Conservation (phyloP, 1,140 invertebrate genomes). For the Druon quercuslanigerum region DNA sequence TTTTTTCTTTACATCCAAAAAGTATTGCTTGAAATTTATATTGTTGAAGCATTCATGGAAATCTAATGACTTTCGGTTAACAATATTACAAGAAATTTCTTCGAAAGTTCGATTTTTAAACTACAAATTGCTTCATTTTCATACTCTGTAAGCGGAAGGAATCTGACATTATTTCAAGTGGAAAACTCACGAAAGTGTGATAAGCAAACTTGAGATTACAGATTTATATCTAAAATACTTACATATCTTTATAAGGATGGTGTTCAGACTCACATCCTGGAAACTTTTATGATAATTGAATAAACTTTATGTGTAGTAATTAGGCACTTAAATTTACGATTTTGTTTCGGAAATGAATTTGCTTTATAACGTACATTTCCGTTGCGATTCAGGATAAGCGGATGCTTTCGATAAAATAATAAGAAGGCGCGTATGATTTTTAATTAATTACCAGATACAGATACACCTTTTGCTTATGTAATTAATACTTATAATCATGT, state of each 20-base stretch:
- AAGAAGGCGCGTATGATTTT: not conserved
- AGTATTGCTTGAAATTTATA: too few species aligned
- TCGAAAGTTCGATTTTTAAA: too few species aligned
- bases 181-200: not conserved
- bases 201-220: not conserved
- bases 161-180: not conserved
- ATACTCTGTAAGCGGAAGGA: too few species aligned
- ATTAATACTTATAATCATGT: too few species aligned
- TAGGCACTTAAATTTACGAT: not conserved
- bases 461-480: too few species aligned
- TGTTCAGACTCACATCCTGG: not conserved
- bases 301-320: conserved; percentile 13
- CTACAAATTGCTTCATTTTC: too few species aligned
- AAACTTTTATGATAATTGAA: conserved; percentile 6
- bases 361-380: not conserved
- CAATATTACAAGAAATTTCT: too few species aligned
- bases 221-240: not conserved
- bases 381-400: conserved; percentile 16
- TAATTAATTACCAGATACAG: not conserved
- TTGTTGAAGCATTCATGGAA: too few species aligned
- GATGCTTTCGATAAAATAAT: conserved; percentile 4
- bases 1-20: too few species aligned
- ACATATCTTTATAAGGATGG: not conserved
- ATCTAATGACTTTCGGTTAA: too few species aligned
- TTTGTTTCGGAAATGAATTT: not conserved